Evolutionary conservation across 1,140 invertebrate genomes (phyloP).

Genomic region (Sipha flava): DNA sequence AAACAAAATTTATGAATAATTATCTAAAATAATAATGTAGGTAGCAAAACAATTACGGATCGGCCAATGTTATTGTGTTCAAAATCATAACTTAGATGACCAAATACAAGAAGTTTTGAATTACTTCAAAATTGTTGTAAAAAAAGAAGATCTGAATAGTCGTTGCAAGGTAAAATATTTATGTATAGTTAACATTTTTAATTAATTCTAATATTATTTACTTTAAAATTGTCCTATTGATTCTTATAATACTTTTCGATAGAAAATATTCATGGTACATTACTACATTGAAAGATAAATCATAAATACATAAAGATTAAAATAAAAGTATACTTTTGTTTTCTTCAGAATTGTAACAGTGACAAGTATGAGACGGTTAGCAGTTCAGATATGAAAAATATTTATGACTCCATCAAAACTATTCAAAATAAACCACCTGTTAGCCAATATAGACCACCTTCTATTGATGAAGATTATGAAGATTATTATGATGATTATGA

Average conservation of each 20-base stretch:
- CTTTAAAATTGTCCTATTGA: neutral
- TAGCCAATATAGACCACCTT: neutral
- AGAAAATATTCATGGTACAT: no score
- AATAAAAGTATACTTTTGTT: conserved; percentile 1
- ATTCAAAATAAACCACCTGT: neutral
- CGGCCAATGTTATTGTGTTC: conserved; percentile 49
- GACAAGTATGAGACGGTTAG: neutral
- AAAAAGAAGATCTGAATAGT: conserved; percentile 55
- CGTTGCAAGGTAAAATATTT: conserved; percentile 54
- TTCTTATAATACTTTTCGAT: no score
- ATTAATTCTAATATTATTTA: conserved; percentile 30
- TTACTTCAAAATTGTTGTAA: conserved; percentile 54
- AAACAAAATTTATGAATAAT: neutral
- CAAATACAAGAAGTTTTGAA: conserved; percentile 54
- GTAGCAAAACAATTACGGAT: neutral
- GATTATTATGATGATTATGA: neutral
- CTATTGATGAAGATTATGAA: neutral
- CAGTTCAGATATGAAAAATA: conserved; percentile 21
- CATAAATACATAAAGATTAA: no score
- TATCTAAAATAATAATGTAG: neutral
- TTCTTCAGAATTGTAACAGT: conserved; percentile 47
- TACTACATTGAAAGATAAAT: no score
- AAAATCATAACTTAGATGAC: conserved; percentile 45
- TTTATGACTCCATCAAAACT: neutral
- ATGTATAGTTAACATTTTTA: no score